Percentiles rank a stretch among this genome's conserved stretches.
phyloP scores from a whole-genome alignment of 2,888 invertebrate species.

The Oegoconia quadripuncta region DNA sequence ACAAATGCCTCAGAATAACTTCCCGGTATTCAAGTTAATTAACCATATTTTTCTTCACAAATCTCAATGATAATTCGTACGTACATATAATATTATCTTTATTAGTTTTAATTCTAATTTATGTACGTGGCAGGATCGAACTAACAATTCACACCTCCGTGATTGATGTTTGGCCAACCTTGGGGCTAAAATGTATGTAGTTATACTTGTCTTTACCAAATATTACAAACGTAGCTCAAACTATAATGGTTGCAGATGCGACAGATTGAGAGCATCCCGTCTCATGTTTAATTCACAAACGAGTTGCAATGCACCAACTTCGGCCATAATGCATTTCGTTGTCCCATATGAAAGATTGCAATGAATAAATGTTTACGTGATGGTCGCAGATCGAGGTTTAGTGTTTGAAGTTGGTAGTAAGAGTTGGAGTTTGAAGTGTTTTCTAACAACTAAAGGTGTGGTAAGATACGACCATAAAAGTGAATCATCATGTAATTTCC shows the following conservation, averaged over 20 bases:
- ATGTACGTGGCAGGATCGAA: too few relatives aligned
- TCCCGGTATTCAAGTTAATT: too few relatives aligned
- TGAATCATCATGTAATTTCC: too few relatives aligned
- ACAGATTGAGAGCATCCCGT: constrained; percentile 65
- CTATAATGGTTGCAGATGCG: constrained; percentile 38
- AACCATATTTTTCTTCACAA: too few relatives aligned
- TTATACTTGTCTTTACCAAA: neutral
- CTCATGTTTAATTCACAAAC: constrained; percentile 70
- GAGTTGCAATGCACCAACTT: constrained; percentile 49
- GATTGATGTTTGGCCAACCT: neutral
- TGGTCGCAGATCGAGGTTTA: neutral
- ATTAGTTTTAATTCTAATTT: too few relatives aligned
- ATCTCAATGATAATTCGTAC: too few relatives aligned
- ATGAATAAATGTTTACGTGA: constrained; percentile 40
- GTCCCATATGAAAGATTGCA: constrained; percentile 47
- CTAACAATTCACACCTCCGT: too few relatives aligned
- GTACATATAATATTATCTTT: too few relatives aligned
- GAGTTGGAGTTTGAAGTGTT: neutral
- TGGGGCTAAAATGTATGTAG: neutral
- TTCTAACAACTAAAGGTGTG: too few relatives aligned
- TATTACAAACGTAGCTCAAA: constrained; percentile 31
- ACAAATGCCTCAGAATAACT: too few relatives aligned
- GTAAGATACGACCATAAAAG: too few relatives aligned
- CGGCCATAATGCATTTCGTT: constrained; percentile 52
- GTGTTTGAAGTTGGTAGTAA: neutral